Base-by-base conservation (phyloP, 2,888 invertebrate genomes). In the Encarsia formosa region DNA sequence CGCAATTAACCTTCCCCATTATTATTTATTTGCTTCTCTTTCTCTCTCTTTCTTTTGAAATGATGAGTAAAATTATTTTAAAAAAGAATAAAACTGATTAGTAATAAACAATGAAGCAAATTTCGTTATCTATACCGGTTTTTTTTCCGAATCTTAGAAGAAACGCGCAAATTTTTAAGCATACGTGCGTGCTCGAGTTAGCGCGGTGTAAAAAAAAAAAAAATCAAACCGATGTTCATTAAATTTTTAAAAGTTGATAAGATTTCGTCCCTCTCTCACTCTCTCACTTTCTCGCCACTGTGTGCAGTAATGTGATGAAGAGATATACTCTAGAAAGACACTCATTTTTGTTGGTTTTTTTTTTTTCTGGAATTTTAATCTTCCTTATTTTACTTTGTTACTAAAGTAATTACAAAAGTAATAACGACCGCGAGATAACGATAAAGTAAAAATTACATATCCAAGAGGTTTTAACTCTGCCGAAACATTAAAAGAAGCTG, bases 361-460 rank as follows among this genome's bases (percentile, higher is more conserved):
- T 53, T 52, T 49, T 49, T 56, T 52, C 41, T 49, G 56, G 51
- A 54, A 52, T 56, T 58, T 52, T 50, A 59, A 55, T 57, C 49
- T 57, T 55, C 55, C 52, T 54, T 52, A 46, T 49, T 59, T 59
- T 57, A 57, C 57, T 59, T 59, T 57, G 59, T 59, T 55, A 59
- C 53, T 59, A 54, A 59, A 59, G 57, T 57, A 57, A 57, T 59
- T 59, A 59, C 59, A 59, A 59, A 59, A 58, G 58, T 58, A 58
- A 59, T 55, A 57, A 59, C 56, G 56, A 56, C 47, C 52, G 55
- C 53, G 53, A 57, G 46, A 53, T 59, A 59, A 59, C 56, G 59
- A 57, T 45, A 54, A 59, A 59, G 46, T 59, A 54, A 59, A 54
- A 59, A 55, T 55, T 55, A 59, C 59, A 57, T 48, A n/a, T 57